Evolutionary conservation across 2,888 invertebrate species (phyloP).

Genomic region (Limenitis arthemis): DNA sequence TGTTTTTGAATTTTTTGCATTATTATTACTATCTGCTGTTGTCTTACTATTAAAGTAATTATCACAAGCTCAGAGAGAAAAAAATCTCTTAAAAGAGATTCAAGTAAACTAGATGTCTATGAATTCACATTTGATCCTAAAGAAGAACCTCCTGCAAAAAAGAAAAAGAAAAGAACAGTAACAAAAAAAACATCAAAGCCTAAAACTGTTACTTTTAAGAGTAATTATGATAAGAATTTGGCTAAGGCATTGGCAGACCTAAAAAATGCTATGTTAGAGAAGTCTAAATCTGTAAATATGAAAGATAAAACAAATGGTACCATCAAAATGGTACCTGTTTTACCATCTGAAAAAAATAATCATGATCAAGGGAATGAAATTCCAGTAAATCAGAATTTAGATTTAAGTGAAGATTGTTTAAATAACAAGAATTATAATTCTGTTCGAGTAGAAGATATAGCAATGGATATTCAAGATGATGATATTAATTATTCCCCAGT

Average conservation of each 20-base stretch:
- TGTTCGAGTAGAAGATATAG: constrained; percentile 53
- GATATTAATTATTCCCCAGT: constrained; percentile 57
- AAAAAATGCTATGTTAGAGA: constrained; percentile 36
- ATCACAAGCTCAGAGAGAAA: constrained; percentile 41
- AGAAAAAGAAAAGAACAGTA: constrained; percentile 51
- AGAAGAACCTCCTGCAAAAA: constrained; percentile 55
- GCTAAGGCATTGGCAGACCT: constrained; percentile 47
- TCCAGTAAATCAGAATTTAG: not conserved
- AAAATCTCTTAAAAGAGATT: constrained; percentile 30
- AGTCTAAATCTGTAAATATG: constrained; percentile 11
- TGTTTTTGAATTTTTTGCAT: constrained; percentile 26
- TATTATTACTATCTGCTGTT: constrained; percentile 41
- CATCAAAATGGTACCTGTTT: not conserved
- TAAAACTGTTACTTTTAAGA: constrained; percentile 39
- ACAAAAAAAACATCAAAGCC: constrained; percentile 42
- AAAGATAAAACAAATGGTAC: not conserved
- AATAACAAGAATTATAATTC: constrained; percentile 37
- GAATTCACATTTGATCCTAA: constrained; percentile 64
- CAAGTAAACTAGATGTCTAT: constrained; percentile 49
- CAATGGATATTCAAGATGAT: constrained; percentile 47
- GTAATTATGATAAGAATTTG: constrained; percentile 53
- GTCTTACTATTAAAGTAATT: constrained; percentile 20
- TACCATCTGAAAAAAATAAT: not conserved
- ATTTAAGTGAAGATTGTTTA: constrained; percentile 4
- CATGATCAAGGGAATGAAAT: not conserved